Base-by-base conservation (phyloP, 2,113 vertebrate genomes). In the Centropus unirufus region DNA sequence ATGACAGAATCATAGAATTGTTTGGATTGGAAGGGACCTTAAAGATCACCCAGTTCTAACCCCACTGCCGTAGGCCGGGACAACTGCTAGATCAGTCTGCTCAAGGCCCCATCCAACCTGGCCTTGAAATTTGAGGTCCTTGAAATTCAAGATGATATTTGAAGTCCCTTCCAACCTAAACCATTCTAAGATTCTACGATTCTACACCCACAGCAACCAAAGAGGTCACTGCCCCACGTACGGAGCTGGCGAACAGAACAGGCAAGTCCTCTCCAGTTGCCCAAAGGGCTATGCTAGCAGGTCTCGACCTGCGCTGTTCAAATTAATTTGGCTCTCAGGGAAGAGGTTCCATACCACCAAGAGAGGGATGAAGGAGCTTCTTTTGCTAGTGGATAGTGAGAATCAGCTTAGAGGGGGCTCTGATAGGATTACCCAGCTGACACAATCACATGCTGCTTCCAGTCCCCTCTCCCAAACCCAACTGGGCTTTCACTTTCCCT, bases 231-330 rank as follows among this genome's bases (percentile, higher is more conserved):
- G 1, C n/a, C 49, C 27, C 54, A 42, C 2, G 0, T 6, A 2
- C 0, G 29, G 76, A 70, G 59, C 59, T 32, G 47, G 19, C 51
- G 84, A 83, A 66, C 24, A 34, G 29, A 59, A n/a, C 75, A 18
- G 0, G 1, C 0, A 0, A 69, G 42, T 3, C 57, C 69, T 72
- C 44, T 19, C 63, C 66, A 57, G 6, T 2, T 44, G 44, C 64
- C 78, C 39, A 3, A 4, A 9, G 47, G 66, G 74, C 78, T 73
- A 26, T 76, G 49, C n/a, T 0, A 89, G 49, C 62, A 79, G 27
- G 23, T 57, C 57, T 52, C 32, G 55, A 82, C 77, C 39, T 54
- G 40, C 34, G 34, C 58, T 52, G n/a, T 40, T 66, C 9, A 47
- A 72, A 75, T 51, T 24, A 9, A 51, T 84, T 42, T 61, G 66